A percentile compares a stretch with the other conserved stretches of the same genome.
Evolutionary conservation across 2,797 vertebrate genomes (phyloP).

Genomic region (Malurus leucopterus): DNA sequence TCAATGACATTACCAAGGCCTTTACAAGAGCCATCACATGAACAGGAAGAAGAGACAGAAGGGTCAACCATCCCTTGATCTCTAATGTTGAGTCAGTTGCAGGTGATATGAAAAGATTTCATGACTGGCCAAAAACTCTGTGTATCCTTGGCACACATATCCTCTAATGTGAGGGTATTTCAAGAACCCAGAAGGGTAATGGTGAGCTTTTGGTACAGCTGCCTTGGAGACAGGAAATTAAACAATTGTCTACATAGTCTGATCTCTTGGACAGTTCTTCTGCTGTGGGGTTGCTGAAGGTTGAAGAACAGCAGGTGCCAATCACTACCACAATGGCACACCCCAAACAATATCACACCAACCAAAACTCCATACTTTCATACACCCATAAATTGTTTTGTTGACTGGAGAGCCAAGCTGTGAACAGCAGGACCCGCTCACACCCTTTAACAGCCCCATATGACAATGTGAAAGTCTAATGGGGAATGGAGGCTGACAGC

Average conservation of each 20-base stretch:
- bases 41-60: background rate
- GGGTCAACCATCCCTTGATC: background rate
- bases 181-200: background rate
- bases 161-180: background rate
- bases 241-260: background rate
- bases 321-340: background rate
- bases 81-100: background rate
- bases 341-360: background rate
- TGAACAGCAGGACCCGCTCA: background rate
- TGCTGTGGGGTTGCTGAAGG: background rate
- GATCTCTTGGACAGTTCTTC: background rate
- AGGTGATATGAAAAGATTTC: background rate
- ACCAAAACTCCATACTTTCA: background rate
- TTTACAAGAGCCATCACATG: background rate
- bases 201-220: background rate
- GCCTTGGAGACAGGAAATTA: background rate
- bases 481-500: background rate
- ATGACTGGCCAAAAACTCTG: background rate
- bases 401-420: background rate
- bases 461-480: background rate
- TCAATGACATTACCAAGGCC: background rate
- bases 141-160: background rate
- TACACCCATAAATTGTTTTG: background rate
- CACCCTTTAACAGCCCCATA: background rate
- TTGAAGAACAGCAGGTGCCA: background rate